Conservation (phyloP, 2,888 invertebrate species). For the Andrena trimmerana region DNA sequence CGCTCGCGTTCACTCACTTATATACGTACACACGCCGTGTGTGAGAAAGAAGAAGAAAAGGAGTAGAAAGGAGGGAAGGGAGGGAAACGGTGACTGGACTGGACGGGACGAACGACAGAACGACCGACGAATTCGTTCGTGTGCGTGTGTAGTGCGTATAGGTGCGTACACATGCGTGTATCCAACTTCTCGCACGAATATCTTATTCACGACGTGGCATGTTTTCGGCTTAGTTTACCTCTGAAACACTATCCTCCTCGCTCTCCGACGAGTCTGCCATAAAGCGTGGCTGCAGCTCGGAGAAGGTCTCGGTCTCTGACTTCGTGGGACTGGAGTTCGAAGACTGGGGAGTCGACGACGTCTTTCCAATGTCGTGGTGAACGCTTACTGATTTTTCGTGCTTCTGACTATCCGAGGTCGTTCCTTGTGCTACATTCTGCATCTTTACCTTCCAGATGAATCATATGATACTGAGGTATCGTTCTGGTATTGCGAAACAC, state of each 20-base stretch:
- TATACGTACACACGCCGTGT: constrained; percentile 3
- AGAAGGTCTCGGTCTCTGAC: constrained; percentile 93
- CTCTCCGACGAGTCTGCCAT: constrained; percentile 98
- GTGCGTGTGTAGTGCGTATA: constrained; percentile 29
- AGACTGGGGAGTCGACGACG: constrained; percentile 92
- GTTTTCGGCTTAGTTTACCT: constrained; percentile 88
- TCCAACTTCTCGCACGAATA: constrained; percentile 42
- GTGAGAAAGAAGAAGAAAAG: constrained; percentile 32
- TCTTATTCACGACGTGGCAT: constrained; percentile 59
- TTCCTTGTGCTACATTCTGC: constrained; percentile 95
- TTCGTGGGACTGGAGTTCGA: constrained; percentile 93
- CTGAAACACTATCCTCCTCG: constrained; percentile 98
- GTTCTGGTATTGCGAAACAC: constrained; percentile 79
- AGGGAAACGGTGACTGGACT: constrained; percentile 33
- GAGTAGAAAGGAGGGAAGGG: constrained; percentile 13
- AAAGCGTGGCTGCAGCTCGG: constrained; percentile 94
- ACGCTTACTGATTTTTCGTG: constrained; percentile 87
- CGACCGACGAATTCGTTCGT: constrained; percentile 40
- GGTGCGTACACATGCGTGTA: constrained; percentile 53
- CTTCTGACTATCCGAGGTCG: constrained; percentile 92
- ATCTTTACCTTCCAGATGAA: constrained; percentile 91
- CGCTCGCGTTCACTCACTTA: no score
- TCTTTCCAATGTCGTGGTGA: constrained; percentile 85
- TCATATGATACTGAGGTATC: constrained; percentile 85
- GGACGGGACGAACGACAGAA: constrained; percentile 47